These are phyloP conservation scores for Bimastos eiseni DNA, from an alignment of 2,888 invertebrate genomes.

Conservation along the genomic window DNA sequence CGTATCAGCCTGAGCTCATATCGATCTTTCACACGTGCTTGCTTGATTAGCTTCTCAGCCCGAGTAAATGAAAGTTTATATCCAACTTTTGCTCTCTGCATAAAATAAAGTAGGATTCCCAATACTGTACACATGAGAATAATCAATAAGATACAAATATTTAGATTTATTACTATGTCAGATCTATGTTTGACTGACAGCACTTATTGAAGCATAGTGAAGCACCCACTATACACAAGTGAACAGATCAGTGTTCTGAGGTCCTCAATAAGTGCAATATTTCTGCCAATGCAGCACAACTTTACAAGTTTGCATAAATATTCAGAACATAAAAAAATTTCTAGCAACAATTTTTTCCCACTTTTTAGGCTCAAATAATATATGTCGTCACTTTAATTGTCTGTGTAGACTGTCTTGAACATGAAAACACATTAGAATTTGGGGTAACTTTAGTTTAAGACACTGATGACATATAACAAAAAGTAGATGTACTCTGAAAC, in stretches of 20 bases:
- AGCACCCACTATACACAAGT: too few species aligned
- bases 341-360: too few species aligned
- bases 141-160: neutral
- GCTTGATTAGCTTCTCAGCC: slow-evolving; percentile 39
- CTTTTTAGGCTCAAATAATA: too few species aligned
- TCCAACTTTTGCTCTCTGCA: slow-evolving; percentile 18
- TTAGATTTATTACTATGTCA: neutral
- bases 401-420: too few species aligned
- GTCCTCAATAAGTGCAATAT: neutral
- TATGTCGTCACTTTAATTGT: too few species aligned
- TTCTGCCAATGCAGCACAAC: neutral
- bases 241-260: neutral
- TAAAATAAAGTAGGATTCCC: neutral
- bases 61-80: slow-evolving; percentile 30
- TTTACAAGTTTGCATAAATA: too few species aligned
- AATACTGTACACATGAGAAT: too few species aligned
- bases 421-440: too few species aligned
- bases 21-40: slow-evolving; percentile 29
- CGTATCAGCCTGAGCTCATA: slow-evolving; percentile 29
- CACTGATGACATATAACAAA: too few species aligned
- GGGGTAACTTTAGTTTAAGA: too few species aligned
- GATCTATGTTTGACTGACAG: neutral
- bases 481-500: too few species aligned
- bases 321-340: too few species aligned
- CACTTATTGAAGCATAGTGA: neutral